phyloP scores from a whole-genome alignment of 2,797 vertebrate species.

The Gouania willdenowi region DNA sequence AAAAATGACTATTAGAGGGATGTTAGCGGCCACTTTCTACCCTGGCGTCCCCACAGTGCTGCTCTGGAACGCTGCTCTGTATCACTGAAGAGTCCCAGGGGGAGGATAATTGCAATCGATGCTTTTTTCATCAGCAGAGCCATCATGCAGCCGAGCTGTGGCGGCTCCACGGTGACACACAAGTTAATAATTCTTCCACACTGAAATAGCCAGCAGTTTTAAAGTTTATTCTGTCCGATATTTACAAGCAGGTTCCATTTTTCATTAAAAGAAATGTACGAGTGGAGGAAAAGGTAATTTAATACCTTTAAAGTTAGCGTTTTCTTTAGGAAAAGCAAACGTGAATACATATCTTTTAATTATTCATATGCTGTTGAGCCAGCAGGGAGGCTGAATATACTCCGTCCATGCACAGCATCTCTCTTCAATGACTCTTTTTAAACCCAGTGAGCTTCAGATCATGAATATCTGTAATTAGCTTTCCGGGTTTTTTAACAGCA shows the following conservation, averaged over 20 bases:
- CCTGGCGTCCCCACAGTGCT: conserved; percentile 9
- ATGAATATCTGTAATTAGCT: conserved; percentile 57
- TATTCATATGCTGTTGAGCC: conserved; percentile 20
- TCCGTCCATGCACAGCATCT: no score
- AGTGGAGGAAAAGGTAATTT: not conserved
- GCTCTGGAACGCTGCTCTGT: conserved; percentile 22
- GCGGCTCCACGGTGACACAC: conserved; percentile 7
- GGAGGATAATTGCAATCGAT: conserved; percentile 42
- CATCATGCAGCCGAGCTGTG: conserved; percentile 17
- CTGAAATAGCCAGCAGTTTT: conserved; percentile 9
- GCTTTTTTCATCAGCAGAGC: conserved; percentile 39
- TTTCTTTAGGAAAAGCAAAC: conserved; percentile 15
- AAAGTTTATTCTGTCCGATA: conserved; percentile 12
- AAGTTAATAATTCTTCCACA: conserved; percentile 28
- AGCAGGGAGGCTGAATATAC: conserved; percentile 33
- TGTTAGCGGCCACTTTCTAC: conserved; percentile 24
- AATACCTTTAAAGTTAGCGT: not conserved
- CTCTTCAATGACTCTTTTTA: conserved; percentile 29
- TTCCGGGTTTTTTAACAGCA: conserved; percentile 51
- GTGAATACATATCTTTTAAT: conserved; percentile 25
- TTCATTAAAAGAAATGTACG: conserved; percentile 17
- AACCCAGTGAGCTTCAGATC: conserved; percentile 28
- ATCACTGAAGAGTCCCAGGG: conserved; percentile 22
- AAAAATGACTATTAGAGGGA: conserved; percentile 19
- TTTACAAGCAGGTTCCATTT: conserved; percentile 11